Conservation (phyloP, 2,888 invertebrate genomes). For the Podotricha telesiphe region DNA sequence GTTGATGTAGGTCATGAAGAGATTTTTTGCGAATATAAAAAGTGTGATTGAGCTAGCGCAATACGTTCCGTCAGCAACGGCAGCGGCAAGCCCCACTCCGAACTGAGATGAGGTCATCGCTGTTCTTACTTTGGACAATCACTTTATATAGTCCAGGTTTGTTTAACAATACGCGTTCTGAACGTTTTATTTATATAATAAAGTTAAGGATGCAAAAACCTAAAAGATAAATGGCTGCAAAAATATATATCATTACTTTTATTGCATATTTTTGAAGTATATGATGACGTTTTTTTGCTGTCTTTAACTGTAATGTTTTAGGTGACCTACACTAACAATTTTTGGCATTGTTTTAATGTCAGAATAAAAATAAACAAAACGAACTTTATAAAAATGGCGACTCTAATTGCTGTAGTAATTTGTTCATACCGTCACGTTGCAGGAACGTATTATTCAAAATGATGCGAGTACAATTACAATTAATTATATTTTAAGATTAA, state of each 20-base stretch:
- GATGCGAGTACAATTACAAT: not conserved
- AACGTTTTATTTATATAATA: not conserved
- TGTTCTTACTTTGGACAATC: conserved; percentile 44
- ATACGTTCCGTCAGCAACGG: conserved; percentile 44
- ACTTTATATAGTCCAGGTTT: conserved; percentile 41
- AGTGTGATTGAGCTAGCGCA: conserved; percentile 56
- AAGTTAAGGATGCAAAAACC: not conserved
- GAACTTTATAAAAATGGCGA: not conserved
- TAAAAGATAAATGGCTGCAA: not conserved
- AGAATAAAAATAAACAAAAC: not conserved
- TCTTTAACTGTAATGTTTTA: conserved; percentile 18
- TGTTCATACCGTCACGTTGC: not conserved
- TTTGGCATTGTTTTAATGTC: not conserved
- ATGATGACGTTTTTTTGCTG: not conserved
- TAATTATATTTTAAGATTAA: too few relatives aligned
- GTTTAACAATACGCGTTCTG: conserved; percentile 31
- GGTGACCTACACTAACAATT: conserved; percentile 22
- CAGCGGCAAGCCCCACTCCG: conserved; percentile 41
- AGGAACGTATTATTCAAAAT: not conserved
- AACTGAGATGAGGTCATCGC: conserved; percentile 60
- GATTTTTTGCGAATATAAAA: conserved; percentile 65
- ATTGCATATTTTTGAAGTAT: not conserved
- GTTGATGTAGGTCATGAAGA: conserved; percentile 77
- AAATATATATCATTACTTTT: not conserved
- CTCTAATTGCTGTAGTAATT: conserved; percentile 4